phyloP scores from a whole-genome alignment of 2,113 vertebrate species.

The Grus americana region DNA sequence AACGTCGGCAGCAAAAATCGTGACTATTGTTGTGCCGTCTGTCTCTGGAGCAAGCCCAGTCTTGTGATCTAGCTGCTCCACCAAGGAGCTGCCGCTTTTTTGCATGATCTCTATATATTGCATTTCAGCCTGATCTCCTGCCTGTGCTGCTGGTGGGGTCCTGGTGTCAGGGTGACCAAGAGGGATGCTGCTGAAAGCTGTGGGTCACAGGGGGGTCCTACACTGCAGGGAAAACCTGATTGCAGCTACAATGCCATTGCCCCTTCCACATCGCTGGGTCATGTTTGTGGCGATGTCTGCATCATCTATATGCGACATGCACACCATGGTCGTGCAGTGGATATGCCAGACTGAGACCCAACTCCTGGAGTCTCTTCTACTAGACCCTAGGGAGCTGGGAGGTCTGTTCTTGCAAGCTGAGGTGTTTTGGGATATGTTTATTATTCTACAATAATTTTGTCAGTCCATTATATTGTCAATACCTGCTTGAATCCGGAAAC shows the following conservation, averaged over 20 bases:
- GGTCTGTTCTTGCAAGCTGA: neutral
- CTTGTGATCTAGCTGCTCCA: neutral
- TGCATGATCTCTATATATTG: neutral
- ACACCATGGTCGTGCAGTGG: neutral
- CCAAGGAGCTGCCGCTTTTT: neutral
- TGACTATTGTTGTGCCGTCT: conserved; percentile 3
- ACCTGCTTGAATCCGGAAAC: neutral
- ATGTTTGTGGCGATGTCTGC: neutral
- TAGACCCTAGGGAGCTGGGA: neutral
- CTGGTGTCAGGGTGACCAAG: neutral
- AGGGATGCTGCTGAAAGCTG: neutral
- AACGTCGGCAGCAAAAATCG: neutral
- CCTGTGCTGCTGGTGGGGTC: neutral
- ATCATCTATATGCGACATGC: neutral
- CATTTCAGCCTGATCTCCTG: neutral
- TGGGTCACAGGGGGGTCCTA: neutral
- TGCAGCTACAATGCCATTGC: neutral
- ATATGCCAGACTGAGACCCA: neutral
- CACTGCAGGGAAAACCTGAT: neutral
- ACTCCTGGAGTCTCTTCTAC: neutral
- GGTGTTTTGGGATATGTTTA: neutral
- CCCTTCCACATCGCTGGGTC: neutral
- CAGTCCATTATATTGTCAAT: neutral
- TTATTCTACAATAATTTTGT: neutral
- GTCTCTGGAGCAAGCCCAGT: neutral